Evolutionary conservation across 1,140 invertebrate genomes (phyloP).

Genomic region (Drosophila triauraria): DNA sequence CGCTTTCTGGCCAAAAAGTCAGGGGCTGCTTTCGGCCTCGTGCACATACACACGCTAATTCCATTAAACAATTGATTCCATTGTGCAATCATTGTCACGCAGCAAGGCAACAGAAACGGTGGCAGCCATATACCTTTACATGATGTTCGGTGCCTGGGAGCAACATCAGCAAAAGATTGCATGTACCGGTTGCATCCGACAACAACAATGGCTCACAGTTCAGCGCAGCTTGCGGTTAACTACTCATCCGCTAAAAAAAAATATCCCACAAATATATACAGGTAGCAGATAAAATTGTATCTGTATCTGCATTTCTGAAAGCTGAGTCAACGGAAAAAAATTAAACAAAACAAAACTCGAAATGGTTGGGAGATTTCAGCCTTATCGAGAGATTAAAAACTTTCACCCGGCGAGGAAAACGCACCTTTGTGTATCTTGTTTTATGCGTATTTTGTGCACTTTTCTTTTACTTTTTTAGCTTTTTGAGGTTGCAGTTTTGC

Average conservation of each 20-base stretch:
- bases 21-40: conserved; percentile 31
- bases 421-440: conserved; percentile 65
- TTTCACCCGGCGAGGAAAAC: conserved; percentile 62
- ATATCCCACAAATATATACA: conserved; percentile 31
- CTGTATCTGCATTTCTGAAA: conserved; percentile 54
- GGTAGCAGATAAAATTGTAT: conserved; percentile 52
- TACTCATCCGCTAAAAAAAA: conserved; percentile 56
- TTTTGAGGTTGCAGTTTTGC: conserved; percentile 23
- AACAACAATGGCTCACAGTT: conserved; percentile 52
- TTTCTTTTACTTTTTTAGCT: conserved; percentile 15
- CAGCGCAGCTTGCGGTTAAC: conserved; percentile 60
- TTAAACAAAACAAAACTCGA: conserved; percentile 3
- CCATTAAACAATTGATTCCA: conserved; percentile 84
- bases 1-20: conserved; percentile 36
- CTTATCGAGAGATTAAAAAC: conserved; percentile 45
- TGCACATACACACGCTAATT: conserved; percentile 66
- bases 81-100: conserved; percentile 82
- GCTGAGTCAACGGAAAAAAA: conserved; percentile 58
- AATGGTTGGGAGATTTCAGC: conserved; percentile 21
- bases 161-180: conserved; percentile 25
- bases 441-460: conserved; percentile 45
- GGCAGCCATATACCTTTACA: conserved; percentile 6
- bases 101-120: conserved; percentile 42
- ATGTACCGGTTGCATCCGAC: conserved; percentile 21
- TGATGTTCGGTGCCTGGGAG: conserved; percentile 5